Base-by-base conservation (phyloP, 2,113 vertebrate species). In the Isurus oxyrinchus region DNA sequence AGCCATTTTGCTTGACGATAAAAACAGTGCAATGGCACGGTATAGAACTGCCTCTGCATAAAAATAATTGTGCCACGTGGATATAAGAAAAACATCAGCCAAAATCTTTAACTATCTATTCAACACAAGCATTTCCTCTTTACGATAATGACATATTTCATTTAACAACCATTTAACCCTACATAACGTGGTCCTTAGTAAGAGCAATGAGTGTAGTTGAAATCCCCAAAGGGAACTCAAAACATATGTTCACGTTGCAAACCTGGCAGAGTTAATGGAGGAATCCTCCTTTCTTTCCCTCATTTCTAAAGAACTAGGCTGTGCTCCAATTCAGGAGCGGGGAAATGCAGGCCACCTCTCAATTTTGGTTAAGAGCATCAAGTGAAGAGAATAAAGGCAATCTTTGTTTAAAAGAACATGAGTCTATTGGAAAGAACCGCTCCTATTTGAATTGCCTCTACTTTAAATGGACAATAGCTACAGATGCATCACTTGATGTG, bases 401-500 rank as follows among this genome's bases (percentile, higher is more conserved):
- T 44, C 59, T 94, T 94, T 94, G 90, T 94, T 94, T 94, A 94
- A 63, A n/a, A 23, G 59, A 66, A 63, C 59, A 63, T 6, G 7
- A 40, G 35, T 94, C 90, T 63, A 94, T 94, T 94, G 59, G 59
- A 94, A 61, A 63, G 59, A 35, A 94, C 19, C 81, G 19, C 14
- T 94, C n/a, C 40, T 63, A 94, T 7, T 84, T 44, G 40, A 84
- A 94, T 59, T 94, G 90, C n/a, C 35, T 94, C 59, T 63, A 63
- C 90, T 63, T 63, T 63, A 63, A 94, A 66, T 63, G 90, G 59
- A 94, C 90, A 94, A 94, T 66, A 44, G 59, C 4, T 94, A 40
- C 90, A 63, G 90, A 66, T 94, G 61, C 90, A 94, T 94, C 90
- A 94, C 90, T 94, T 63, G n/a, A 94, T 63, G 59, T 94, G 90